These are phyloP conservation scores for mouse (Mus musculus) DNA, from an alignment of 2,113 vertebrate genomes.

Conservation along the genomic window DNA sequence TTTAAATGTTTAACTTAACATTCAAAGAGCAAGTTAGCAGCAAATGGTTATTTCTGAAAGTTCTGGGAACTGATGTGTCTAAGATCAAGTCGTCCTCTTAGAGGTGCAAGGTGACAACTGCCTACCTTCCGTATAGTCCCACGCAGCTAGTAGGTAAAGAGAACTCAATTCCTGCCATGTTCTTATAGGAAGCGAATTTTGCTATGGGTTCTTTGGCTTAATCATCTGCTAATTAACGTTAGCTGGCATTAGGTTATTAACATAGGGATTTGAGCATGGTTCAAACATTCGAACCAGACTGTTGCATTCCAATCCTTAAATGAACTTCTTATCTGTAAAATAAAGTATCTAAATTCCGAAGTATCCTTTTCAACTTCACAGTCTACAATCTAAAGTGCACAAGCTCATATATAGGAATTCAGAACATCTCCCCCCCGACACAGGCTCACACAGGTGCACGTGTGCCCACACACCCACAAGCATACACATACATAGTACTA, in stretches of 20 bases:
- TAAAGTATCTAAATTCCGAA: not conserved
- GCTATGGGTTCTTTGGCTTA: not conserved
- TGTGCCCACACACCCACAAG: not conserved
- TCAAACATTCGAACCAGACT: not conserved
- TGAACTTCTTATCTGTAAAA: not conserved
- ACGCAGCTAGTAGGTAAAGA: not conserved
- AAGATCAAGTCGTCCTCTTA: not conserved
- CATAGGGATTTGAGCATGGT: not conserved
- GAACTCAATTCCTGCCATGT: not conserved
- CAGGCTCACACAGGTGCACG: accelerated
- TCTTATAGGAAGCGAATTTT: not conserved
- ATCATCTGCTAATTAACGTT: not conserved
- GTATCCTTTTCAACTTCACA: not conserved
- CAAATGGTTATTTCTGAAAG: not conserved
- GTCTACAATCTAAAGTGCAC: not conserved
- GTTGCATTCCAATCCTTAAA: not conserved
- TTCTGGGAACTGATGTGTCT: not conserved
- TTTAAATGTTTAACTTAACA: not conserved
- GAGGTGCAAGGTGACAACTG: not conserved
- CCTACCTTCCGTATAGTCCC: too few relatives aligned
- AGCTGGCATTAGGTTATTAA: not conserved
- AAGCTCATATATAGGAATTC: not conserved
- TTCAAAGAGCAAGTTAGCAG: not conserved
- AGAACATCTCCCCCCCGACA: too few relatives aligned
- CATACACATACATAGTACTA: too few relatives aligned